phyloP scores from a whole-genome alignment of 1,140 invertebrate genomes.

The Bombus confusus region DNA sequence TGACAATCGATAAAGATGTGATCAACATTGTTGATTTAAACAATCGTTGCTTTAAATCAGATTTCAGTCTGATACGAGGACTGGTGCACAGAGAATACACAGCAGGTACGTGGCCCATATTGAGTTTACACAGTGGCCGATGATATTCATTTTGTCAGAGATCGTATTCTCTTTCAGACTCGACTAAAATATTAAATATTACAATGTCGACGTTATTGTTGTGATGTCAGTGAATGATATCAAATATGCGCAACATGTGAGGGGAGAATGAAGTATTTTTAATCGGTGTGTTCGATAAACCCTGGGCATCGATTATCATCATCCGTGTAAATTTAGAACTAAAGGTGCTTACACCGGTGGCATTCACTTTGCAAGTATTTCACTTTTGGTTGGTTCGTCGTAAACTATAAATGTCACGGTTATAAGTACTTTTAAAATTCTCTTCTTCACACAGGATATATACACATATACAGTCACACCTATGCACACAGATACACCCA shows the following conservation, averaged over 20 bases:
- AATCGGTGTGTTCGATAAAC: constrained; percentile 70
- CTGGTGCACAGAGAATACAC: constrained; percentile 42
- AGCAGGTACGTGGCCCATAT: constrained; percentile 12
- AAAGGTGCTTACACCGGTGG: constrained; percentile 47
- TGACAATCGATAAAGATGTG: constrained; percentile 57
- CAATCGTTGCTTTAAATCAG: constrained; percentile 10
- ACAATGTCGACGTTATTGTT: constrained; percentile 56
- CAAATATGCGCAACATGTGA: constrained; percentile 58
- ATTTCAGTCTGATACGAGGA: constrained; percentile 37
- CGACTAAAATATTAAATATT: constrained; percentile 27
- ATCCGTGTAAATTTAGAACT: constrained; percentile 53
- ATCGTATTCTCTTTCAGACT: neutral
- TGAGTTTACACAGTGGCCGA: constrained; percentile 22
- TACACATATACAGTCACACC: neutral
- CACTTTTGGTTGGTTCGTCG: neutral
- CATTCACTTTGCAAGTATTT: constrained; percentile 29
- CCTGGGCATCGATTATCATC: constrained; percentile 74
- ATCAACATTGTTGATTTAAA: constrained; percentile 40
- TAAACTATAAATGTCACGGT: neutral
- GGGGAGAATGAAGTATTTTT: constrained; percentile 51
- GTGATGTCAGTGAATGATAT: constrained; percentile 64
- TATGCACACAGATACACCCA: neutral
- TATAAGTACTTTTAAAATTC: neutral
- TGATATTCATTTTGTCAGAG: neutral
- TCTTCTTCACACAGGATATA: neutral